Evolutionary conservation across 2,888 invertebrate species (phyloP).

Genomic region (Euplexia lucipara): DNA sequence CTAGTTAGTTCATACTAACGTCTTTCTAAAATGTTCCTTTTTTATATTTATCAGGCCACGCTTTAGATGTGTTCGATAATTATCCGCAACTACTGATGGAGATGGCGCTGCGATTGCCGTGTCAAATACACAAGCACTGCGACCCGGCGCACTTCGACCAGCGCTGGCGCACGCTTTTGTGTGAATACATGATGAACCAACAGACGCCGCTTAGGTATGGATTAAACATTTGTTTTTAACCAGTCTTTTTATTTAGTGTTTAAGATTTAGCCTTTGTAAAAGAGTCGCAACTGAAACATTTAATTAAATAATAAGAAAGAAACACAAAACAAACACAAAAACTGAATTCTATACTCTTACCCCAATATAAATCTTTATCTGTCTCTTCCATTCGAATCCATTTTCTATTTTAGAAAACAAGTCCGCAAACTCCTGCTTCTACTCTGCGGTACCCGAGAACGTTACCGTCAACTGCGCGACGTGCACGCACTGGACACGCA

Average conservation of each 20-base stretch:
- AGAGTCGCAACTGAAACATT: too few species aligned
- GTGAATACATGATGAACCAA: constrained; percentile 98
- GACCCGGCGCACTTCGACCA: constrained; percentile 91
- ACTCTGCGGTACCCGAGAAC: constrained; percentile 98
- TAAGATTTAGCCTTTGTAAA: too few species aligned
- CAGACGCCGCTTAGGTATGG: constrained; percentile 94
- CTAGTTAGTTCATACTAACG: too few species aligned
- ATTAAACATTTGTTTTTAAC: too few species aligned
- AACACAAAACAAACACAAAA: too few species aligned
- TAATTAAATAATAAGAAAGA: too few species aligned
- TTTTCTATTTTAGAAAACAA: constrained; percentile 92
- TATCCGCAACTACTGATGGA: constrained; percentile 98
- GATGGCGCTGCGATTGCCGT: constrained; percentile 97
- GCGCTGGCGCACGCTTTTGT: constrained; percentile 95
- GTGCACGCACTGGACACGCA: constrained; percentile 98
- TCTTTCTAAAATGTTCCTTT: too few species aligned
- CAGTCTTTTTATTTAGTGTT: too few species aligned
- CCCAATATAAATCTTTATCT: too few species aligned
- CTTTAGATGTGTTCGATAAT: constrained; percentile 97
- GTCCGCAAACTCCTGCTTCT: constrained; percentile 97
- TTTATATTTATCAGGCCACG: constrained; percentile 91
- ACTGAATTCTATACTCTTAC: too few species aligned
- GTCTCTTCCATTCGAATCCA: not conserved
- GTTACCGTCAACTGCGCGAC: constrained; percentile 98
- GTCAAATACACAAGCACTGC: constrained; percentile 97